Base-by-base conservation (phyloP, 2,113 vertebrate genomes). In the Apus apus region DNA sequence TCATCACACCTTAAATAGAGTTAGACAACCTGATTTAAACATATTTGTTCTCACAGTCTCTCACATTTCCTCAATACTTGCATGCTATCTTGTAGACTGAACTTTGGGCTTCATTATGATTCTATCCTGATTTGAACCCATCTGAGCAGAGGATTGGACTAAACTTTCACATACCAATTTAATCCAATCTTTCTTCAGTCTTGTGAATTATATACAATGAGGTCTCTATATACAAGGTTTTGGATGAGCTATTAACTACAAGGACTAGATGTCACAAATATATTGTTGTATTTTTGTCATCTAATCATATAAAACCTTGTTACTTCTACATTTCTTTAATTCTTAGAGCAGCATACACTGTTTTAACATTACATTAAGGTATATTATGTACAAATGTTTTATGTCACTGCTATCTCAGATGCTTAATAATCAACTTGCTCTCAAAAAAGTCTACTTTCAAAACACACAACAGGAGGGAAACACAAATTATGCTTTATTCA, bases 331-430 rank as follows among this genome's bases (percentile, higher is more conserved):
- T 7, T 70, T 67, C 29, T 51, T 61, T 25, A 80, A 77, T 66
- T 66, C n/a, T 68, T 75, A 60, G 15, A 82, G 77, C 46, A 74
- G 57, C 48, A 58, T 58, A 79, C 30, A 71, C 4, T 66, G 15
- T 61, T 90, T 80, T 68, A 75, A 72, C 67, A 94, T 87, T 87
- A 87, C 57, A 85, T 92, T 93, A 77, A 68, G 17, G 19, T 18
- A 23, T 48, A 40, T 58, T 40, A 90, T 64, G 53, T 85, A 81
- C 22, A 83, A 94, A 72, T 75, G 19, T 76, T 94, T 79, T 76
- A 87, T 67, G 85, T 61, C 60, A 79, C 30, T 89, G 57, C 56
- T 73, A 67, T 72, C 86, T 82, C 66, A 90, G 62, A 38, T 3
- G 14, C 60, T 92, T 85, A 62, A 94, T 58, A 86, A 90, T 83